Percentiles rank a stretch among this genome's conserved stretches.
Conservation (phyloP, 2,888 invertebrate species). For the Julus scandinavius region DNA sequence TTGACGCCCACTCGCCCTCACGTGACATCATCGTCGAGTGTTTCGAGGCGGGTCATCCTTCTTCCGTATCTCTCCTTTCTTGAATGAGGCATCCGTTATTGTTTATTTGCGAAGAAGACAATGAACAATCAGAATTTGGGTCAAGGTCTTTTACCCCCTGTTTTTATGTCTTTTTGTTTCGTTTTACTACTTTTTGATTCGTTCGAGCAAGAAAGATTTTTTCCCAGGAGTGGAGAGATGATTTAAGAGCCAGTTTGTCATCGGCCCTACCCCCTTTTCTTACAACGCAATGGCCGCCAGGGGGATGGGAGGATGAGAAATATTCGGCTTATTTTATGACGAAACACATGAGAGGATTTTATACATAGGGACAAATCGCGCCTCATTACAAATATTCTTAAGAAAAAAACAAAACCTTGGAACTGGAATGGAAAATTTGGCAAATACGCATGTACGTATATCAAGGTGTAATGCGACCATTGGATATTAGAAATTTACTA, state of each 20-base stretch:
- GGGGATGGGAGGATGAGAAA: not conserved
- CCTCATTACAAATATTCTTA: not conserved
- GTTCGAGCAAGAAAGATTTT: slow-evolving; percentile 10
- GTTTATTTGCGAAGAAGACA: slow-evolving; percentile 36
- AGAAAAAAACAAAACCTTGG: not conserved
- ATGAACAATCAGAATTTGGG: slow-evolving; percentile 42
- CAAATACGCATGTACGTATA: not conserved
- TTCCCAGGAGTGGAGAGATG: slow-evolving; percentile 24
- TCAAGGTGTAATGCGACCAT: no score
- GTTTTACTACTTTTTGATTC: slow-evolving; percentile 39
- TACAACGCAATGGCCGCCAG: slow-evolving; percentile 14
- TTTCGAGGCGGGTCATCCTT: not conserved
- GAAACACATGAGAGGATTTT: not conserved
- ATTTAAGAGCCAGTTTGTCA: not conserved
- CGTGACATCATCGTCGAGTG: not conserved
- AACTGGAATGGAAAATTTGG: not conserved
- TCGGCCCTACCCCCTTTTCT: not conserved
- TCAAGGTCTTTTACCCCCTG: slow-evolving; percentile 5
- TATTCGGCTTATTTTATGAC: not conserved
- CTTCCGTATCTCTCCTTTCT: slow-evolving; percentile 29
- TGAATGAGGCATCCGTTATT: slow-evolving; percentile 34
- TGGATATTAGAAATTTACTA: no score
- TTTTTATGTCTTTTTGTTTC: slow-evolving; percentile 30
- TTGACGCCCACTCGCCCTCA: not conserved
- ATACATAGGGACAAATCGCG: not conserved